phyloP scores from a whole-genome alignment of 2,888 invertebrate species.

The Steinernema hermaphroditum region DNA sequence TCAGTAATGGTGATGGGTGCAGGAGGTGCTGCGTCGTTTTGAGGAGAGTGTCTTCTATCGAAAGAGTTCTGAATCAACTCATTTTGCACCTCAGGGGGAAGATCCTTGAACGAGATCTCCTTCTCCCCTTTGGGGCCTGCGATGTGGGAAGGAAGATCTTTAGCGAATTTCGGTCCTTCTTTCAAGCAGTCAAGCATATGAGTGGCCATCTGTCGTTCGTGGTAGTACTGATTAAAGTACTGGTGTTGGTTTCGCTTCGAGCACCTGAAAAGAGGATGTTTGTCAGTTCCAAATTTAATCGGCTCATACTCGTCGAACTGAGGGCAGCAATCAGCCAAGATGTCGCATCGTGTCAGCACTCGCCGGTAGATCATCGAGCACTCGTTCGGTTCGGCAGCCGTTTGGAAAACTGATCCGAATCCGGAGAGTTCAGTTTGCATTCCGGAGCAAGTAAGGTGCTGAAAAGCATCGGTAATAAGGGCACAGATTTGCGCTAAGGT shows the following conservation, averaged over 20 bases:
- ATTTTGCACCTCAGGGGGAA: conserved; percentile 24
- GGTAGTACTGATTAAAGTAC: neutral
- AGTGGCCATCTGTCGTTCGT: neutral
- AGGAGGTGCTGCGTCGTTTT: conserved; percentile 16
- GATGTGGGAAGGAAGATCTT: neutral
- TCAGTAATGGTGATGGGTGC: neutral
- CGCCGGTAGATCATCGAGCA: conserved; percentile 28
- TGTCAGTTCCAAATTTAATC: neutral
- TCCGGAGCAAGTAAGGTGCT: conserved; percentile 35
- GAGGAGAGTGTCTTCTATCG: conserved; percentile 16
- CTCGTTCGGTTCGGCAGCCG: conserved; percentile 22
- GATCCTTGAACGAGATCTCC: conserved; percentile 1
- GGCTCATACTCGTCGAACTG: conserved; percentile 33
- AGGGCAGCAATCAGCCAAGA: conserved; percentile 36
- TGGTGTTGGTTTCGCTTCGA: neutral
- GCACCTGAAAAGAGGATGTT: conserved; percentile 1
- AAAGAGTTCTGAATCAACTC: conserved; percentile 21
- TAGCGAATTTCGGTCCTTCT: conserved; percentile 1
- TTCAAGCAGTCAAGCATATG: conserved; percentile 19
- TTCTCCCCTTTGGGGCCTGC: neutral
- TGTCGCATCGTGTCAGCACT: conserved; percentile 35
- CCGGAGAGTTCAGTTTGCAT: conserved; percentile 33
- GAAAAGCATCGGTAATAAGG: no score
- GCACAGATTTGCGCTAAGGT: no score
- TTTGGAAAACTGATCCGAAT: conserved; percentile 21